Evolutionary conservation across 23 tunicate genomes (phyloP).

Genomic region (Trididemnum nubilum): DNA sequence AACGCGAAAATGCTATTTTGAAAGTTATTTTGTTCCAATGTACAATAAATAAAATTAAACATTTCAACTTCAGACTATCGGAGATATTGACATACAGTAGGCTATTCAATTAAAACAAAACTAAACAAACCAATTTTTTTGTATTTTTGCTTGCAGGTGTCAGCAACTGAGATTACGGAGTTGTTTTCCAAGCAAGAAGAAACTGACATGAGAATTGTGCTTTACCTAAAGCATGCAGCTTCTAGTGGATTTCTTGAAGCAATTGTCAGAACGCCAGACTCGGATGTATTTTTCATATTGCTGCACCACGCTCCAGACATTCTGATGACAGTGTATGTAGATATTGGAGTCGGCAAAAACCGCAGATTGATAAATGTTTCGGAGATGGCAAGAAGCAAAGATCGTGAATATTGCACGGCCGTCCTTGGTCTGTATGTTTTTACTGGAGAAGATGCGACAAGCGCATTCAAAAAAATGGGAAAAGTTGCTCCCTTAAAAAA

Average conservation of each 20-base stretch:
- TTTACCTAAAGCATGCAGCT: neutral
- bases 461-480: conserved; percentile 1
- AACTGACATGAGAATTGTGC: neutral
- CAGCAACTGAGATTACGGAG: neutral
- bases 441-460: conserved; percentile 5
- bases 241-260: neutral
- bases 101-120: too few species aligned
- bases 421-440: neutral
- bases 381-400: neutral
- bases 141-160: neutral
- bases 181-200: neutral
- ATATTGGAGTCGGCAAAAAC: conserved; percentile 3
- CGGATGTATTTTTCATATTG: conserved; percentile 4
- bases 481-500: neutral
- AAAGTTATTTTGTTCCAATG: too few species aligned
- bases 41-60: too few species aligned
- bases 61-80: too few species aligned
- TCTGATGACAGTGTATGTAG: neutral
- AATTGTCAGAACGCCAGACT: neutral
- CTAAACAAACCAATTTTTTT: too few species aligned
- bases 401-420: neutral
- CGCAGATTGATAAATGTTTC: neutral
- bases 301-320: neutral
- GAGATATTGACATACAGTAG: too few species aligned
- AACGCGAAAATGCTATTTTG: too few species aligned